Conservation (phyloP, 2,113 vertebrate species). For the Mesocricetus auratus region DNA sequence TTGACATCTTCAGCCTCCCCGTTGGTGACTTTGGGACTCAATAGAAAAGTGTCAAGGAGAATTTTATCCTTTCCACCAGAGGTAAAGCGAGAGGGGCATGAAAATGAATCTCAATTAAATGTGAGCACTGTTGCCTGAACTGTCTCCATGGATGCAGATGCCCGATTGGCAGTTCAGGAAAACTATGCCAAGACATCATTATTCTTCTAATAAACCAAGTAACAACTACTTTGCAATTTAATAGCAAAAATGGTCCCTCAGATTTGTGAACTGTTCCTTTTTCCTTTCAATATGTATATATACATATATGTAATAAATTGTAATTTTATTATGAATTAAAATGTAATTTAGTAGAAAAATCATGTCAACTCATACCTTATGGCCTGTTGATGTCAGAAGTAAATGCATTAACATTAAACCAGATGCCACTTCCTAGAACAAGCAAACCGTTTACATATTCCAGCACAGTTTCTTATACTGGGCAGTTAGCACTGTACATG, state of each 20-base stretch:
- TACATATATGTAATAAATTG: background rate
- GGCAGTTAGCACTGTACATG: background rate
- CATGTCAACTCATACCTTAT: background rate
- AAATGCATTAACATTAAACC: background rate
- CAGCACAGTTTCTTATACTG: background rate
- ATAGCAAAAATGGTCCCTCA: conserved; percentile 35
- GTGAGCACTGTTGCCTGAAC: background rate
- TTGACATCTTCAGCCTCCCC: conserved; percentile 46
- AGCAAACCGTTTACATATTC: background rate
- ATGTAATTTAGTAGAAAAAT: conserved; percentile 30
- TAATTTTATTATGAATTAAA: background rate
- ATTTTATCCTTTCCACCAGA: conserved; percentile 54
- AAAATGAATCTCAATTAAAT: conserved; percentile 62
- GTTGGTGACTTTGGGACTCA: conserved; percentile 14
- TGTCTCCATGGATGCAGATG: background rate
- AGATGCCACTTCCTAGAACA: background rate
- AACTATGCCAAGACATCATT: background rate
- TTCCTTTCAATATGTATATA: background rate
- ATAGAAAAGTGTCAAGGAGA: conserved; percentile 22
- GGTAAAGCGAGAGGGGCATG: conserved; percentile 49
- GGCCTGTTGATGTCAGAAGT: conserved; percentile 10
- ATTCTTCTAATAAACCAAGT: background rate
- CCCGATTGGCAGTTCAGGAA: background rate
- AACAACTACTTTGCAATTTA: background rate
- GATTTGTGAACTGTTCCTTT: background rate